A percentile compares a stretch with the other conserved stretches of the same genome.
Conservation (phyloP, 2,888 invertebrate species). For the Chironomus riparius region DNA sequence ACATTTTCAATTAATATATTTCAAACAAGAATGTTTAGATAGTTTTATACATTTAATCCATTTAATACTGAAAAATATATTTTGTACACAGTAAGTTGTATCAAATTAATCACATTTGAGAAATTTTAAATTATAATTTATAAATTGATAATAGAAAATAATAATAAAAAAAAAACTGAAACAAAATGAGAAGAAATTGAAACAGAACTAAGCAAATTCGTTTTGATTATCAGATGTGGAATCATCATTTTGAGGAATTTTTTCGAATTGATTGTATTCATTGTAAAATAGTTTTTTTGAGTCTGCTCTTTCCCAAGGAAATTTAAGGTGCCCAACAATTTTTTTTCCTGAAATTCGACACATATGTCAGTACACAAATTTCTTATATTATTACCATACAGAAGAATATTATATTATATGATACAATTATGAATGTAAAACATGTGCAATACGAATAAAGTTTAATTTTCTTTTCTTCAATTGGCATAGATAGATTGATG, state of each 20-base stretch:
- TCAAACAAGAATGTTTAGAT: too few relatives aligned
- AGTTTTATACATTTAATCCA: too few relatives aligned
- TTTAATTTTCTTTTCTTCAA: not conserved
- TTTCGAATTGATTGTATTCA: slow-evolving; percentile 20
- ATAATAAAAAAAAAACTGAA: not conserved
- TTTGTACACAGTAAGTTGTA: too few relatives aligned
- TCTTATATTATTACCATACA: not conserved
- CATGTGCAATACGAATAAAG: not conserved
- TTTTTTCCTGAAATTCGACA: not conserved
- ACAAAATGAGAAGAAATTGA: not conserved
- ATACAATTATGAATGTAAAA: not conserved
- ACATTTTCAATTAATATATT: too few relatives aligned
- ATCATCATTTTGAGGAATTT: slow-evolving; percentile 16
- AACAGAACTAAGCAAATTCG: slow-evolving; percentile 2
- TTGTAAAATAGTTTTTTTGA: slow-evolving; percentile 3
- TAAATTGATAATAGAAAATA: not conserved
- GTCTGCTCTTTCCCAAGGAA: slow-evolving; percentile 3
- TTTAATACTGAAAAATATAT: too few relatives aligned
- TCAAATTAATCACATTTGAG: too few relatives aligned
- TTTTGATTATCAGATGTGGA: slow-evolving; percentile 7
- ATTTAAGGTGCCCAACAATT: not conserved
- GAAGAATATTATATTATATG: not conserved
- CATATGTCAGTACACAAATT: not conserved
- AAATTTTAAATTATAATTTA: not conserved
- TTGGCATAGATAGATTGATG: not conserved